A percentile compares a stretch with the other conserved stretches of the same genome.
Conservation (phyloP, 1,140 invertebrate genomes). For the Carposina sasakii region DNA sequence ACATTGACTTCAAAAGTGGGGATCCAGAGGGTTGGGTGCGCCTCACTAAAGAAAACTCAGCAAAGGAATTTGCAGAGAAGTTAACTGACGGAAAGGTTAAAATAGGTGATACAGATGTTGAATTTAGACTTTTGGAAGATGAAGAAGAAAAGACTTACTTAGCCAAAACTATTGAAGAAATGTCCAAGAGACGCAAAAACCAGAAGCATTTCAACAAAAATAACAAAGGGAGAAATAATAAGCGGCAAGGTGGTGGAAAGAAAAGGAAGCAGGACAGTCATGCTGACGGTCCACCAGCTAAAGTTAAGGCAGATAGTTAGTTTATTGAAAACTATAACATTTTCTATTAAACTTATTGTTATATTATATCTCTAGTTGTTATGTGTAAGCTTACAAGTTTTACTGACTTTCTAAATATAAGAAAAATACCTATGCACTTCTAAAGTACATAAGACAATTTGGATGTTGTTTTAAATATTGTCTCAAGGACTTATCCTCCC, state of each 20-base stretch:
- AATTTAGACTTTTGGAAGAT: conserved; percentile 75
- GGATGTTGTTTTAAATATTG: too few species aligned
- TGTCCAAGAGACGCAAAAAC: conserved; percentile 72
- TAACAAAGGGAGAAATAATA: conserved; percentile 37
- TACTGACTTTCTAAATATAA: too few species aligned
- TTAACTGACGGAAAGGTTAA: conserved; percentile 75
- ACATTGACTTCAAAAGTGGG: conserved; percentile 83
- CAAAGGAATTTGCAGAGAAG: conserved; percentile 77
- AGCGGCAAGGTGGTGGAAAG: conserved; percentile 23
- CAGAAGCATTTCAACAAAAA: conserved; percentile 61
- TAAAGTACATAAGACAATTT: too few species aligned
- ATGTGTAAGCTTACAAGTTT: too few species aligned
- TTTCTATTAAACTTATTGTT: conserved; percentile 14
- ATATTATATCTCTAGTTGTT: too few species aligned
- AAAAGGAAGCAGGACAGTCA: conserved; percentile 45
- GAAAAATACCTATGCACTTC: too few species aligned
- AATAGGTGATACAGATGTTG: conserved; percentile 74
- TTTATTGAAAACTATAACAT: conserved; percentile 3
- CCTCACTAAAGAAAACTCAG: conserved; percentile 79
- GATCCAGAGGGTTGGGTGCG: conserved; percentile 82
- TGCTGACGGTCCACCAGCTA: conserved; percentile 39
- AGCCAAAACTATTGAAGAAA: conserved; percentile 75
- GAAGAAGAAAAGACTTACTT: conserved; percentile 82
- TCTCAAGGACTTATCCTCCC: too few species aligned
- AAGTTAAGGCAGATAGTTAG: conserved; percentile 48